Base-by-base conservation (phyloP, 2,797 vertebrate species). In the Amphiprion clarkii region DNA sequence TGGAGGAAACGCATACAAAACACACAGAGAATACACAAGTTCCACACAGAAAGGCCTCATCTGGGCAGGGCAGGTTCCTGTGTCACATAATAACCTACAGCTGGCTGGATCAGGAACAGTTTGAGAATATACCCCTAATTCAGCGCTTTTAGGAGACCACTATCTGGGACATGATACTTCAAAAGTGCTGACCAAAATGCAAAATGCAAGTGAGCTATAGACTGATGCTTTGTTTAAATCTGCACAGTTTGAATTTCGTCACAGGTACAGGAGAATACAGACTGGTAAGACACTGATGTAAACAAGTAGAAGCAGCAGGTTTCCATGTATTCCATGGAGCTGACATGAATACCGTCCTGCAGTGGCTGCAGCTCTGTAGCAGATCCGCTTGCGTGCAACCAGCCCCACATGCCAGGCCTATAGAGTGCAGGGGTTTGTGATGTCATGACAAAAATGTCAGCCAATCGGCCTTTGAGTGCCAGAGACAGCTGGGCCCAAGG, bases 401-500 rank as follows among this genome's bases (percentile, higher is more conserved):
- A 64, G 48, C 11, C 54, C 71, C 79, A 74, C 74, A 77, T 82
- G 79, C 71, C 78, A 61, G 57, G 68, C 55, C 57, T 53, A 52
- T 25, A 27, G 58, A 80, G 74, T 55, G 56, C 68, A 79, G 48
- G 66, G 74, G 63, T 74, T 77, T 78, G 81, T 87, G 86, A 88
- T 87, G 78, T 92, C 84, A 87, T 72, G 52, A 74, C 61, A 54
- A 80, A 84, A 85, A 77, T 88, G 91, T 87, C 75, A 88, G 76
- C 61, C 59, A 33, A 39, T 67, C 56, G 80, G 76, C 54, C 68
- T 83, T 80, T 93, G 91, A 94, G 85, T 86, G 83, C 52, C 6
- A 17, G 52, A 29, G 89, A 93, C 93, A 94, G 92, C 92, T 94
- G 94, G 82, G 70, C 25, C 62, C 21, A 8, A 59, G 69, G 54